These are phyloP conservation scores for Ciconia boyciana DNA, from an alignment of 2,113 vertebrate genomes.

Conservation along the genomic window DNA sequence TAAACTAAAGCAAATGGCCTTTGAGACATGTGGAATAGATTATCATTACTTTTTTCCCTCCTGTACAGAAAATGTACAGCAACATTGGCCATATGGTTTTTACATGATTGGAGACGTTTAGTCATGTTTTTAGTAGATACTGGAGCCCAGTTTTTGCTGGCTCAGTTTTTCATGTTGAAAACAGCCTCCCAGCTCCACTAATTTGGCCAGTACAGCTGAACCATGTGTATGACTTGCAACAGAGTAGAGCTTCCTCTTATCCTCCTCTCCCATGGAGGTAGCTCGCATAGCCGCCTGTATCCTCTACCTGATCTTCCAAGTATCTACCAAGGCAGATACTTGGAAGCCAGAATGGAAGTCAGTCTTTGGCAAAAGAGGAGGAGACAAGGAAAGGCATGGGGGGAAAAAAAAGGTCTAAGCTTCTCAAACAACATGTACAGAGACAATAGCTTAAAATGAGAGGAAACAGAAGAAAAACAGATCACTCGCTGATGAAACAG, in stretches of 20 bases:
- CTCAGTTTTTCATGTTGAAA: slow-evolving; percentile 14
- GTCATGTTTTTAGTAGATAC: slow-evolving; percentile 28
- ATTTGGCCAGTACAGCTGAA: not conserved
- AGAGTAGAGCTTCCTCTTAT: not conserved
- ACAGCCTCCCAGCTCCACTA: not conserved
- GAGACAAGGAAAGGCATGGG: not conserved
- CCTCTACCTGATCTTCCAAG: not conserved
- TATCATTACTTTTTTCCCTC: not conserved
- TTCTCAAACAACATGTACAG: not conserved
- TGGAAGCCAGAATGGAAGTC: not conserved
- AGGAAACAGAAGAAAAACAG: not conserved
- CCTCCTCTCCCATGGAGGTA: not conserved
- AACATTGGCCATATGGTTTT: not conserved
- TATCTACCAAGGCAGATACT: not conserved
- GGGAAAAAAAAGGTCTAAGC: not conserved
- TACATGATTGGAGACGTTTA: slow-evolving; percentile 40
- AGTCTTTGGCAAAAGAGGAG: not conserved
- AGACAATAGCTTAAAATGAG: not conserved
- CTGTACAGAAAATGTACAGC: slow-evolving; percentile 10
- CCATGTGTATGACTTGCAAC: not conserved
- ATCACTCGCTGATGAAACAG: not conserved
- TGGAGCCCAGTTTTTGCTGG: slow-evolving; percentile 20
- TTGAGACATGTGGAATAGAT: slow-evolving; percentile 19
- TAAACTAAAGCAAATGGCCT: not conserved
- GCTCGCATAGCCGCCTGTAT: accelerated